Evolutionary conservation across 1,140 invertebrate species (phyloP).

Genomic region (Drosophila ananassae): DNA sequence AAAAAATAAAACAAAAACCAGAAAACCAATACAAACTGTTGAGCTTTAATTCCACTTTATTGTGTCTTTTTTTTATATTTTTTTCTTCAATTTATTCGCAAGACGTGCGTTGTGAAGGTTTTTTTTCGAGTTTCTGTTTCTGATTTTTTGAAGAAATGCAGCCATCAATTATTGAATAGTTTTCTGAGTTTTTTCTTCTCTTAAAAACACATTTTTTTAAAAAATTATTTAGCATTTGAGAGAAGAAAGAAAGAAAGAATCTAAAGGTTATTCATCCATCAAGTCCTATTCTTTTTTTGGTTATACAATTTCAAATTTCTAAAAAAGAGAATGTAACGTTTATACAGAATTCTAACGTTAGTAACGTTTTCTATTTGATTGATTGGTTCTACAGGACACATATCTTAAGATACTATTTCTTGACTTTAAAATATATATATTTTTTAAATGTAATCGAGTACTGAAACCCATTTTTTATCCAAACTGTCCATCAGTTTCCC

Average conservation of each 20-base stretch:
- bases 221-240: constrained; percentile 16
- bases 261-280: constrained; percentile 18
- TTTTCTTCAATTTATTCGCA: constrained; percentile 37
- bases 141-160: constrained; percentile 14
- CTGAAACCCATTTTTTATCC: neutral
- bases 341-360: no score
- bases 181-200: neutral
- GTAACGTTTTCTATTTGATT: constrained; percentile 3
- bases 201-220: neutral
- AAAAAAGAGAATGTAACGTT: no score
- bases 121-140: neutral
- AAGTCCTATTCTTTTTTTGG: constrained; percentile 17
- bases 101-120: constrained; percentile 46
- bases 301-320: no score
- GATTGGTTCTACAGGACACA: neutral
- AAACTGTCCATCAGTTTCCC: neutral
- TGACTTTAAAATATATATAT: neutral
- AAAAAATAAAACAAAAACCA: neutral
- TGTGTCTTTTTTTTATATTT: constrained; percentile 23
- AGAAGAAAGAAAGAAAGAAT: constrained; percentile 17
- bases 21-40: neutral
- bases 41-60: constrained; percentile 9
- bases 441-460: neutral
- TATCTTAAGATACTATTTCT: neutral
- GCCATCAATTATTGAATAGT: constrained; percentile 29